Evolutionary conservation across 2,888 invertebrate genomes (phyloP).

Genomic region (Octodonta nipae): DNA sequence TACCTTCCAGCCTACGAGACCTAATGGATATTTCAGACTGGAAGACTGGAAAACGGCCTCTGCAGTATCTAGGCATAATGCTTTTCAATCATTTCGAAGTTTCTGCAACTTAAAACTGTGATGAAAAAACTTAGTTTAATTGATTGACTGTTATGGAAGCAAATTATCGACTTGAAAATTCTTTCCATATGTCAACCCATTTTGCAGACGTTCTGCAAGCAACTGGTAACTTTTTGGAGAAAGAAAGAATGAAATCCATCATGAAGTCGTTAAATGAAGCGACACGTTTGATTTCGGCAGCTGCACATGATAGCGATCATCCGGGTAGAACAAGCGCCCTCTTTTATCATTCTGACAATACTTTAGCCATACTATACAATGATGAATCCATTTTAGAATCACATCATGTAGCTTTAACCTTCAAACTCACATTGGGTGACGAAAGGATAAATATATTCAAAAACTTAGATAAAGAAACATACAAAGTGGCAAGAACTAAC

Average conservation of each 20-base stretch:
- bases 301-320: constrained; percentile 93
- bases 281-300: constrained; percentile 82
- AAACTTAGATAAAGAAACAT: constrained; percentile 77
- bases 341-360: constrained; percentile 81
- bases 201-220: too few species aligned
- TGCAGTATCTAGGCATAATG: too few species aligned
- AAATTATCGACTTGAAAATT: too few species aligned
- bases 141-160: too few species aligned
- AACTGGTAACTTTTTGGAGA: constrained; percentile 82
- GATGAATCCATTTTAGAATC: constrained; percentile 90
- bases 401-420: constrained; percentile 90
- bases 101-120: too few species aligned
- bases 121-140: too few species aligned
- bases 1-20: too few species aligned
- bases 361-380: constrained; percentile 87
- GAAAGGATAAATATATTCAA: constrained; percentile 90
- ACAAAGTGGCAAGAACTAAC: constrained; percentile 74
- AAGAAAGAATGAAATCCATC: constrained; percentile 65
- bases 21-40: too few species aligned
- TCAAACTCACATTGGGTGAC: constrained; percentile 81
- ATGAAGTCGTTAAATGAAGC: constrained; percentile 85
- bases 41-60: too few species aligned
- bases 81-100: too few species aligned
- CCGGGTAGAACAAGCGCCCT: constrained; percentile 88
- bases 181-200: too few species aligned